phyloP scores from a whole-genome alignment of 2,113 vertebrate species.

The Oenanthe oenanthe region DNA sequence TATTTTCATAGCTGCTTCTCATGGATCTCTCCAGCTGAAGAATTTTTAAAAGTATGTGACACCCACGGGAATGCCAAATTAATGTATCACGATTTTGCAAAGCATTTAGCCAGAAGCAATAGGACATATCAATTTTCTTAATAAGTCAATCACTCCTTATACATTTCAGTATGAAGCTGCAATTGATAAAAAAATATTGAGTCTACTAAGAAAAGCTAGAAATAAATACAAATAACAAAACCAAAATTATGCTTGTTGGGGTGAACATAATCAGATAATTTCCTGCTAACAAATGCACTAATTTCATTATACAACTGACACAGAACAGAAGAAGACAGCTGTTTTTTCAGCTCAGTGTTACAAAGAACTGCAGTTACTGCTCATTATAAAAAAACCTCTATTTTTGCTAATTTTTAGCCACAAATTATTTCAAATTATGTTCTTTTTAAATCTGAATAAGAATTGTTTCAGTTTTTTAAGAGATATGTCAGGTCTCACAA shows the following conservation, averaged over 20 bases:
- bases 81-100: neutral
- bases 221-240: neutral
- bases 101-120: neutral
- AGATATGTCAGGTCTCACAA: neutral
- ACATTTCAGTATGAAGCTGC: neutral
- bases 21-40: neutral
- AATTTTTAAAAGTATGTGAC: neutral
- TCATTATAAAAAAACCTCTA: neutral
- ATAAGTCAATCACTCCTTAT: neutral
- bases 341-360: neutral
- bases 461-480: fast-evolving
- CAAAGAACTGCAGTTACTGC: neutral
- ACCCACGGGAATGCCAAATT: neutral
- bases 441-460: neutral
- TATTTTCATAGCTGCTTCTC: neutral
- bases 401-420: neutral
- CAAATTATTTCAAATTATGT: neutral
- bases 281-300: neutral
- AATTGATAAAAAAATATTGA: neutral
- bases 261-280: neutral
- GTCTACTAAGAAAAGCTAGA: neutral
- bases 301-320: neutral
- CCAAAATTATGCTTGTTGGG: neutral
- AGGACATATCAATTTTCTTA: neutral
- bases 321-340: neutral